Base-by-base conservation (phyloP, 2,888 invertebrate species). In the Eristalis intricaria region DNA sequence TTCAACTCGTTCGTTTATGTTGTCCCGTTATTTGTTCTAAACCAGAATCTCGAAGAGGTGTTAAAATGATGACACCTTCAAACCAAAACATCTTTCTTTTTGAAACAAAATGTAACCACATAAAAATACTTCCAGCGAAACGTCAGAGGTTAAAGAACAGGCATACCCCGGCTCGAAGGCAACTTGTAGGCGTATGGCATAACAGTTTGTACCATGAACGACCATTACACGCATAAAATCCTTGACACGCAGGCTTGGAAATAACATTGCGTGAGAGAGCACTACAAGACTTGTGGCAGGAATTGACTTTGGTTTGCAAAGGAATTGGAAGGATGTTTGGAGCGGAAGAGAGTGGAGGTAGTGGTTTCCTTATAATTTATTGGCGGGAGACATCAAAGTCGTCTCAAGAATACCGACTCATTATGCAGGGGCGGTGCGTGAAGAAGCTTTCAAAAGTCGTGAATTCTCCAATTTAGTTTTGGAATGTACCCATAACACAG, bases 11-110 rank as follows among this genome's bases (percentile, higher is more conserved):
- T 68, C n/a, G 69, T 32, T 22, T 43, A 15, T 15, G 64, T 26
- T 38, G 32, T 78, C 35, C 78, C 78, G 78, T 78, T 78, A 78
- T 64, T 64, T 38, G 40, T 64, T 70, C 22, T 29, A 50, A 43
- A 69, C 13, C 15, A 43, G 61, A 77, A 50, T 29, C 50, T 32
- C 19, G 43, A 7, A 23, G 29, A 77, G 77, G 68, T 77, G 68
- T 69, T 69, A 76, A 66, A 40, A 76, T 35, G 60, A 68, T 68
- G 40, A 61, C 76, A 77, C 69, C 69, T 43, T 32, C 32, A 32
- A 32, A 13, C 26, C 8, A 11, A 29, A 19, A n/a, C 22, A 7
- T 32, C 32, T 19, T 50, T 50, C 19, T 8, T 50, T 50, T 8
- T 50, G n/a, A 22, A 19, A 19, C 19, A 50, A 19, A 50, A 19